Base-by-base conservation (phyloP, 2,888 invertebrate genomes). In the Athrips mouffetella region DNA sequence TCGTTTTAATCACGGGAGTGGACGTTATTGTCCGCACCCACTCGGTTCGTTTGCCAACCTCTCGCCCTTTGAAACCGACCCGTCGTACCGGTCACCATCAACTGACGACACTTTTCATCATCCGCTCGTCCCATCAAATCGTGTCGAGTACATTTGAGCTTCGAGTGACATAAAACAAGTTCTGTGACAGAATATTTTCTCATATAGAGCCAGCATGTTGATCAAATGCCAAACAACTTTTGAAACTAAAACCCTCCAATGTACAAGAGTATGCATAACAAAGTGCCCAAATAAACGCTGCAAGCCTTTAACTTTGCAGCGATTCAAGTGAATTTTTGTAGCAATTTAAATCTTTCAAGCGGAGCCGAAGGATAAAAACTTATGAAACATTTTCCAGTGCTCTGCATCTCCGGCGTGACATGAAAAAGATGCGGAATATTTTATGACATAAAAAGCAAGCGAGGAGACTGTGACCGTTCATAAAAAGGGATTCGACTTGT, bases 1-100 rank as follows among this genome's bases (percentile, higher is more conserved):
- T 73, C 75, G 72, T 70, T 85, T 88, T 88, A 87, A 88, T 88
- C 85, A 88, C 82, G 80, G 78, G 82, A 87, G 86, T 85, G 79
- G 76, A 67, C 73, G 75, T 76, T 79, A 80, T 82, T 80, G 86
- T 81, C 75, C 75, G 77, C 71, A 63, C 71, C 76, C 80, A 76
- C 77, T 81, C 75, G 60, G 67, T 63, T 67, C 69, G 63, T 58
- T 85, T 86, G 73, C 79, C 70, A 69, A 76, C 73, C 82, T 77
- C 84, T 84, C 76, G 62, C 75, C 83, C 81, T 86, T 86, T 88
- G 85, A 80, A 76, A 81, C 78, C 66, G 71, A 71, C 80, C 77
- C 71, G 60, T 57, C 65, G 69, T 67, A 70, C 67, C 70, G 62
- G 75, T 73, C 69, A 70, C 75, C 71, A 67, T 70, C 68, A 63